A percentile compares a stretch with the other conserved stretches of the same genome.
These are phyloP conservation scores for Melanostoma mellinum DNA, from an alignment of 2,888 invertebrate species.

Conservation along the genomic window DNA sequence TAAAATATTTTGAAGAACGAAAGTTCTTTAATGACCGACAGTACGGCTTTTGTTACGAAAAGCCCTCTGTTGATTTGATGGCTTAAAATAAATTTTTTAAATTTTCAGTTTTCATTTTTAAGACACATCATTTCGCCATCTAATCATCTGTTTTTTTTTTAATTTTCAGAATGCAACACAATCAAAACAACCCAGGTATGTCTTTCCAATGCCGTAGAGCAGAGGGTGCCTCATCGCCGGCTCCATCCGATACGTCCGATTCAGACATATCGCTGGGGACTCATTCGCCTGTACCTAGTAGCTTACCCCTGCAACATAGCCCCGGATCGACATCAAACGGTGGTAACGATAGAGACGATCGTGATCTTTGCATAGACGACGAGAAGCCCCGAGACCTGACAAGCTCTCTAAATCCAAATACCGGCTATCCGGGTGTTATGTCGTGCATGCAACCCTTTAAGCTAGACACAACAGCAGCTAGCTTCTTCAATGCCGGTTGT, in stretches of 20 bases:
- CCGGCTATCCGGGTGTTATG: conserved; percentile 73
- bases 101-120: too few species aligned
- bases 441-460: conserved; percentile 80
- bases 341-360: conserved; percentile 81
- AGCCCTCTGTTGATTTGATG: too few species aligned
- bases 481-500: conserved; percentile 81
- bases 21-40: too few species aligned
- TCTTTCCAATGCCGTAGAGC: conserved; percentile 79
- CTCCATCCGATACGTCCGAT: conserved; percentile 81
- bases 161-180: conserved; percentile 80
- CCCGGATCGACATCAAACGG: conserved; percentile 82
- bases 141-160: background rate
- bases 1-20: too few species aligned
- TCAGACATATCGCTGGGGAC: conserved; percentile 82
- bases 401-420: conserved; percentile 77
- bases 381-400: conserved; percentile 81
- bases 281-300: conserved; percentile 82
- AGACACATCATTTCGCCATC: too few species aligned
- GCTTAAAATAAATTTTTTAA: too few species aligned
- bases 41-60: too few species aligned
- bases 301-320: conserved; percentile 81
- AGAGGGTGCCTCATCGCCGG: conserved; percentile 80
- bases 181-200: conserved; percentile 80
- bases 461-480: conserved; percentile 80
- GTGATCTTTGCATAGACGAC: conserved; percentile 80